Evolutionary conservation across 1,140 invertebrate species (phyloP).

Genomic region (Manduca sexta): DNA sequence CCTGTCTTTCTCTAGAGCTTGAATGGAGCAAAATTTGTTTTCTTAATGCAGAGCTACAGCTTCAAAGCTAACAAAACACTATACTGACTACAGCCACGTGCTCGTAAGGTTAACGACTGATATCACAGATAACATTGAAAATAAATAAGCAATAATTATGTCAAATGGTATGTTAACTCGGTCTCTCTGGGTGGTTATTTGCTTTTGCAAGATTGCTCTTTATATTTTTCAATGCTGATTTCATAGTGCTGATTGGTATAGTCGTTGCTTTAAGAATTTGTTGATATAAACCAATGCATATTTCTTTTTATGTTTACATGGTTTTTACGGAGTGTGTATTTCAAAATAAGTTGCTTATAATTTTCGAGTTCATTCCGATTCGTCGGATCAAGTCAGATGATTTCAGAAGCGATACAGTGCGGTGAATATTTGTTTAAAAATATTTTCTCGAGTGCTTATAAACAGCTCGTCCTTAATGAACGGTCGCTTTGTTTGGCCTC

Average conservation of each 20-base stretch:
- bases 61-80: constrained; percentile 69
- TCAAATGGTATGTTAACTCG: constrained; percentile 1
- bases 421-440: constrained; percentile 23
- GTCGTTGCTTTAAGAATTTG: too few relatives aligned
- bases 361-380: too few relatives aligned
- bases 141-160: constrained; percentile 60
- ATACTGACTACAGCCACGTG: constrained; percentile 62
- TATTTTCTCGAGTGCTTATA: constrained; percentile 46
- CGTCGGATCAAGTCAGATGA: constrained; percentile 1
- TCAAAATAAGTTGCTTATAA: too few relatives aligned
- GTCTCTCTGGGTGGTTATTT: constrained; percentile 1
- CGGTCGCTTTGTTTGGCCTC: constrained; percentile 11
- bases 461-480: constrained; percentile 22
- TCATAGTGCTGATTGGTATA: too few relatives aligned
- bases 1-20: constrained; percentile 71
- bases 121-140: constrained; percentile 60
- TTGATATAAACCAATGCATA: too few relatives aligned
- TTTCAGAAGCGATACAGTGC: constrained; percentile 1
- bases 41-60: constrained; percentile 67
- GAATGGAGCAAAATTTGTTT: constrained; percentile 68
- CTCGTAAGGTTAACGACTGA: constrained; percentile 65
- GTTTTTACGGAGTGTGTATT: too few relatives aligned
- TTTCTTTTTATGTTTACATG: too few relatives aligned
- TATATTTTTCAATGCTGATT: background rate
- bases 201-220: constrained; percentile 11